Evolutionary conservation across 2,888 invertebrate species (phyloP), one percentile per base, ranked within the genome.

Genomic region (Tribolium freemani): DNA sequence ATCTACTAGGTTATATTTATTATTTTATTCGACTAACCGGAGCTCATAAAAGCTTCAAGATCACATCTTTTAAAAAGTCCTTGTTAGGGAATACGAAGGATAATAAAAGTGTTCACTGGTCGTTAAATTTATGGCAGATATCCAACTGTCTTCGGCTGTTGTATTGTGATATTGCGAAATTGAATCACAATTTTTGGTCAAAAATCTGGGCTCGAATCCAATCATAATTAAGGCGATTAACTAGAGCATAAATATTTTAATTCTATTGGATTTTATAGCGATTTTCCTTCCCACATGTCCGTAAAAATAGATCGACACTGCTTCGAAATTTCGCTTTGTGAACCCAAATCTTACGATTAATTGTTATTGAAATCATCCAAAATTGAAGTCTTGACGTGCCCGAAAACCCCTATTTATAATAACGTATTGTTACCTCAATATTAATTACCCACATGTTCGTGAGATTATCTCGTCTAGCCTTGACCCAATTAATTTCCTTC

Each of bases 41-140:
- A 57, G 11, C 44, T 44, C 57, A 16, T 44, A 57, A 57, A 57
- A n/a, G n/a, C n/a, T n/a, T n/a, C n/a, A n/a, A 57, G 30, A 46
- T 46, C 9, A 31, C 31, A 31, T 31, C 38, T 9, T 38, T 38
- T 38, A 38, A 38, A 38, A 38, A 38, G 38, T 38, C 38, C 38
- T 38, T 38, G 38, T 38, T 38, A 38, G n/a, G 38, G n/a, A 38
- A 38, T 38, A 9, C 38, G 38, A 3, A 38, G 38, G 38, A 38
- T 38, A 38, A 38, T 38, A 38, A 38, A 38, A 38, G 38, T 38
- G 5, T 38, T 38, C 38, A 38, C 1, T 8, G 6, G 38, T 38
- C 38, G 38, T 38, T 38, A 38, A 38, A 38, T 38, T 31, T n/a
- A n/a, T n/a, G n/a, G n/a, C n/a, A n/a, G n/a, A n/a, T n/a, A n/a